A percentile compares a stretch with the other conserved stretches of the same genome.
These are phyloP conservation scores for Fistularia tabacaria DNA, from an alignment of 2,797 vertebrate species.

Conservation along the genomic window DNA sequence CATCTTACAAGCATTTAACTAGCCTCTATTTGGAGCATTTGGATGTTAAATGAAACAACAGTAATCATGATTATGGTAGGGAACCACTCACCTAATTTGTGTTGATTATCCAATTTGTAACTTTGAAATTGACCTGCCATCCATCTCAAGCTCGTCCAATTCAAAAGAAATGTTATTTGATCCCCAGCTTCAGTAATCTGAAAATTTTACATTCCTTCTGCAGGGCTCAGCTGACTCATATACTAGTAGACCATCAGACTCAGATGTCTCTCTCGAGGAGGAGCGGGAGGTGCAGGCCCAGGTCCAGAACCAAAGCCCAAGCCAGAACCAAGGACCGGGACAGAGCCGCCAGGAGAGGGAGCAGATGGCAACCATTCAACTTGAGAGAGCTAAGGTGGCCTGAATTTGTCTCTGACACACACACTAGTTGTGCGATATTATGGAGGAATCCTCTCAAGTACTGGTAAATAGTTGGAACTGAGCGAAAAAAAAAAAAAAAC, in stretches of 20 bases:
- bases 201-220: neutral
- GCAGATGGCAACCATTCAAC: slow-evolving; percentile 88
- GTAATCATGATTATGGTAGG: no score
- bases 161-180: neutral
- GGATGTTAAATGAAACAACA: no score
- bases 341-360: slow-evolving; percentile 85
- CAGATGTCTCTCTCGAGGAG: slow-evolving; percentile 95
- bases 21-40: no score
- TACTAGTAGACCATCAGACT: slow-evolving; percentile 95
- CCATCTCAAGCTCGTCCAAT: no score
- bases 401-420: neutral
- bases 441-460: no score
- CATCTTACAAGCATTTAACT: no score
- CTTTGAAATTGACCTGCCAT: no score
- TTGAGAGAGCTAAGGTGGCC: slow-evolving; percentile 86
- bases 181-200: neutral
- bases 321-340: slow-evolving; percentile 69
- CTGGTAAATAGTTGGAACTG: no score
- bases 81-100: no score
- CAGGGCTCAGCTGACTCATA: slow-evolving; percentile 98
- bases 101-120: no score
- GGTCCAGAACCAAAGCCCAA: slow-evolving; percentile 72
- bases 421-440: no score
- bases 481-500: no score
- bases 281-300: slow-evolving; percentile 88